Evolutionary conservation across 2,888 invertebrate genomes (phyloP), one percentile per base, ranked within the genome.

Genomic region (Patella ulyssiponensis): DNA sequence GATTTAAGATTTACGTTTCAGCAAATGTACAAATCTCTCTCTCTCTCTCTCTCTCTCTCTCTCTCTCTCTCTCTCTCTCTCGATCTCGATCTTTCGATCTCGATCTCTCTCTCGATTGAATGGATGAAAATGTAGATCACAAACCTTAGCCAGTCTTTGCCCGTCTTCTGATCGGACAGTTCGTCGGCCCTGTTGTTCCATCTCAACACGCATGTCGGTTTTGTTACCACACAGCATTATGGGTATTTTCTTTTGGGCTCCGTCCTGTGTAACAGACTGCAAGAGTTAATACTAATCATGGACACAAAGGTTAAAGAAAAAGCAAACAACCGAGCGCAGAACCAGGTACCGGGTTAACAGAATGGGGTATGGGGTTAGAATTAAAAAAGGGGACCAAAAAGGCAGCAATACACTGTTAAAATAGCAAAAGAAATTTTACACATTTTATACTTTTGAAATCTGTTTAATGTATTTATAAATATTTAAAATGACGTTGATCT

Each of bases 191-290:
- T 86, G 83, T 74, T 88, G 79, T 85, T 87, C 87, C 3, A 90
- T 85, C 64, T 92, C 91, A n/a, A 89, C 88, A 79, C 94, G 87
- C 77, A 94, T 85, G 87, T 94, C 94, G 7, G 92, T 92, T 88
- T 94, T 94, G 87, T 94, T 94, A 23, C 92, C 94, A 78, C 93
- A 93, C n/a, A 94, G 86, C 89, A 94, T 93, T 54, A 94, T 92
- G 0, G 94, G 94, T 75, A 94, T 91, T 77, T 92, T 91, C 81
- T 93, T 92, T 78, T 92, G 91, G 4, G 93, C 92, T 2, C 93
- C 92, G 81, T 93, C 94, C 93, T 94, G 85, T 17, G 23, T 54
- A 15, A 64, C 64, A 64, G 64, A 64, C 64, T 64, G 64, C 64
- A 64, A 64, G 64, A 64, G 20, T 56, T 64, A 64, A 64, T 64